phyloP scores from a whole-genome alignment of 2,888 invertebrate species.

The Cylloceria caligata region DNA sequence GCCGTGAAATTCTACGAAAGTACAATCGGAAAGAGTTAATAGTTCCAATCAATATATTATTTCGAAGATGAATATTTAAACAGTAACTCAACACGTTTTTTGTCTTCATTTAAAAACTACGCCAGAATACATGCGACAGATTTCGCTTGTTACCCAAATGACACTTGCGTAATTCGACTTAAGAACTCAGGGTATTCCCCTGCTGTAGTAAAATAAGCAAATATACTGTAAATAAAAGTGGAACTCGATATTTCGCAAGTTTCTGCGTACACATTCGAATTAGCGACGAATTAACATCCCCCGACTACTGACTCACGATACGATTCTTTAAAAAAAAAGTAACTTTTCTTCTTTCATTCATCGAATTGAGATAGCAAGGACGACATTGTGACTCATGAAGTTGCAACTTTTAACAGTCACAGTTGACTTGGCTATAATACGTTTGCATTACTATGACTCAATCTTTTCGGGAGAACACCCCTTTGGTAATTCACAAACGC shows the following conservation, averaged over 20 bases:
- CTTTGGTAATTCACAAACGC: not conserved
- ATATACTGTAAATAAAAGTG: constrained; percentile 43
- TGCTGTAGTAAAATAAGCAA: constrained; percentile 2
- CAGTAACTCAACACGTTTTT: not conserved
- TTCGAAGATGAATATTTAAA: no score
- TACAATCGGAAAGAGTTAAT: no score
- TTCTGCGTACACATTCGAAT: constrained; percentile 15
- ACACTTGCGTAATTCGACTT: constrained; percentile 47
- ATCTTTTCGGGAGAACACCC: not conserved
- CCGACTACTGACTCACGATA: constrained; percentile 3
- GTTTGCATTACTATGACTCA: not conserved
- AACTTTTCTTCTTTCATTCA: not conserved
- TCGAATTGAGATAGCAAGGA: not conserved
- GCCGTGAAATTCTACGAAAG: no score
- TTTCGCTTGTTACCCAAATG: not conserved
- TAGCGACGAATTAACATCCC: constrained; percentile 19
- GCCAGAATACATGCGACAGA: not conserved
- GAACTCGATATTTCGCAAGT: constrained; percentile 49
- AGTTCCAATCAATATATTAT: no score
- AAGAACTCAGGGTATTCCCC: constrained; percentile 41
- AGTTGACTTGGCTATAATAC: no score
- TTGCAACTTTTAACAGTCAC: no score
- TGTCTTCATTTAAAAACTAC: not conserved
- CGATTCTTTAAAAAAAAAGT: not conserved
- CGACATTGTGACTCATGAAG: not conserved